A percentile compares a stretch with the other conserved stretches of the same genome.
phyloP scores from a whole-genome alignment of 30 jellyfish, hydroid and myxozoan genomes.

The Rhopilema esculentum region DNA sequence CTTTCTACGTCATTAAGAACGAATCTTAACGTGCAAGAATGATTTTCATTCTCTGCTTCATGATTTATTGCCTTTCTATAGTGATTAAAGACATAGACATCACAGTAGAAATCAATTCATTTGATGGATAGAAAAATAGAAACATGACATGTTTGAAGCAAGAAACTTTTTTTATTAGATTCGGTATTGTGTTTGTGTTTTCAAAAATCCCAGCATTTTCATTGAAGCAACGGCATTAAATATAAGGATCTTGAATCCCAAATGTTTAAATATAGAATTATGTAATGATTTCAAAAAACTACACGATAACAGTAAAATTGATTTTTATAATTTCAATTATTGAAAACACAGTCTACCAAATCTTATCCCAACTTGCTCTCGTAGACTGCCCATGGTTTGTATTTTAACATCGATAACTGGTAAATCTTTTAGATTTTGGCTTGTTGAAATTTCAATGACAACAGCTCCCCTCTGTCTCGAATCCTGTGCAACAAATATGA shows the following conservation, averaged over 20 bases:
- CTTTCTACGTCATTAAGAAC: not conserved
- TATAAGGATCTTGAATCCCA: not conserved
- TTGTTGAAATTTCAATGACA: slow-evolving; percentile 59
- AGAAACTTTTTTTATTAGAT: too few relatives aligned
- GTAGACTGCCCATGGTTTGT: not conserved
- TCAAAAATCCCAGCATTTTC: not conserved
- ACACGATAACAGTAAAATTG: not conserved
- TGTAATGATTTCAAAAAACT: not conserved
- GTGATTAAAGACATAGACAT: too few relatives aligned
- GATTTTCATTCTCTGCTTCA: too few relatives aligned
- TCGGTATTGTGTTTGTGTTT: not conserved
- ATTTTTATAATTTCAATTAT: not conserved
- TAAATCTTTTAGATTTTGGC: slow-evolving; percentile 73
- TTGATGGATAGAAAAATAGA: not conserved
- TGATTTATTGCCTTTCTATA: too few relatives aligned
- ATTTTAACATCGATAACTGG: slow-evolving; percentile 73
- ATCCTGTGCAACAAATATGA: not conserved
- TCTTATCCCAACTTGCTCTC: slow-evolving; percentile 54
- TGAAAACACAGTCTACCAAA: slow-evolving; percentile 61
- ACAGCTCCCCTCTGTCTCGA: slow-evolving; percentile 35
- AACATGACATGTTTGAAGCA: not conserved
- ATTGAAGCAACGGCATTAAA: not conserved
- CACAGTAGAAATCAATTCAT: not conserved
- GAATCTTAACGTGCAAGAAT: not conserved
- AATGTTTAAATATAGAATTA: not conserved